These are phyloP conservation scores for Pampus argenteus DNA, from an alignment of 2,797 vertebrate genomes.

Conservation along the genomic window DNA sequence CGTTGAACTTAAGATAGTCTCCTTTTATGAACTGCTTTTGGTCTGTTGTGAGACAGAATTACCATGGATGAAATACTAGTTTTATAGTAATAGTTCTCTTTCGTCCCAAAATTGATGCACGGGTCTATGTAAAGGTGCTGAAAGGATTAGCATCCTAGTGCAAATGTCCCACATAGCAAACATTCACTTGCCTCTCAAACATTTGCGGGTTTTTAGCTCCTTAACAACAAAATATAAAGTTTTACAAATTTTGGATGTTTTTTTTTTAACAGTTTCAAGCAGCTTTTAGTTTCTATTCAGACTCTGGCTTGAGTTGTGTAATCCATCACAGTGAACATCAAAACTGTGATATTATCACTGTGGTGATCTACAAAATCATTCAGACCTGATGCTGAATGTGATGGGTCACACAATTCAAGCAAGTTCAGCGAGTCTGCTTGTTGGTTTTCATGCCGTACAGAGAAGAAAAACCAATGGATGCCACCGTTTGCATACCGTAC, in stretches of 20 bases:
- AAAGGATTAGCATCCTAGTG: background rate
- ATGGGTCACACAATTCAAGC: no score
- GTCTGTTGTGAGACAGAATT: constrained; percentile 43
- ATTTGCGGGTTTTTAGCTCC: no score
- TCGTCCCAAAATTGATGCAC: background rate
- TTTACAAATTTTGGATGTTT: background rate
- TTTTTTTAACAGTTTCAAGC: background rate
- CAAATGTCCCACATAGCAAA: background rate
- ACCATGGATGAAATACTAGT: background rate
- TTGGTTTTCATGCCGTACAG: no score
- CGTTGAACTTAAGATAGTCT: constrained; percentile 91
- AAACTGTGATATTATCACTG: no score
- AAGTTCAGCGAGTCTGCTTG: no score
- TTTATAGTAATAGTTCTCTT: background rate
- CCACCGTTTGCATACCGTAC: constrained; percentile 46
- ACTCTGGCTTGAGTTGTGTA: no score
- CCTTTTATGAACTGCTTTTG: constrained; percentile 81
- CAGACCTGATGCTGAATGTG: no score
- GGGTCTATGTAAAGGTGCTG: background rate
- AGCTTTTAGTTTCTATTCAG: no score
- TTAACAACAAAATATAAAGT: background rate
- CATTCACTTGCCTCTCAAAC: background rate
- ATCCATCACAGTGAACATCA: no score
- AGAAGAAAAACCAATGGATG: no score
- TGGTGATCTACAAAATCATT: no score